These are phyloP conservation scores for Halcyon malimbica DNA, from an alignment of 2,113 vertebrate genomes.

Conservation along the genomic window DNA sequence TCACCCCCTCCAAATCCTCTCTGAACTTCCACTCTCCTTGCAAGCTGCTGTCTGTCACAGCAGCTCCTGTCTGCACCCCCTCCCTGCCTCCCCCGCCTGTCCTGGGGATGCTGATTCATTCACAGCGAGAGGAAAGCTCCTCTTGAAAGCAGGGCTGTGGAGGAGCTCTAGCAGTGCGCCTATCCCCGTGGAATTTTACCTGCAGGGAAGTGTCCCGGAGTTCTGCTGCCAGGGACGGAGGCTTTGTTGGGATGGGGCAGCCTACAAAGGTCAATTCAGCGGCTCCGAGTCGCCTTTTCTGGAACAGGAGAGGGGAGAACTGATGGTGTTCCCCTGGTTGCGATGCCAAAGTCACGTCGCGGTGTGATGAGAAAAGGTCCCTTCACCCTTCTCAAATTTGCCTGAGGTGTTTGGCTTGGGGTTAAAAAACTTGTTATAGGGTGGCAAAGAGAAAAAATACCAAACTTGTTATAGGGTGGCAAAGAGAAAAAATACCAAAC, in stretches of 20 bases:
- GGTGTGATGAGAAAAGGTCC: not conserved
- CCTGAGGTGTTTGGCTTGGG: not conserved
- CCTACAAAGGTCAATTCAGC: not conserved
- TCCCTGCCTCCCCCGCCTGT: conserved; percentile 21
- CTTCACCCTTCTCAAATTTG: not conserved
- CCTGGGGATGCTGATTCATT: conserved; percentile 69
- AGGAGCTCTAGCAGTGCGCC: not conserved
- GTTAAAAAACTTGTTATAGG: not conserved
- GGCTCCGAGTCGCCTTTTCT: not conserved
- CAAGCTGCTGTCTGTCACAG: conserved; percentile 47
- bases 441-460: not conserved
- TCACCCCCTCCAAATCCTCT: not conserved
- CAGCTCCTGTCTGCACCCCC: conserved; percentile 47
- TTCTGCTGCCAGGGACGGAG: not conserved
- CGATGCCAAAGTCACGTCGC: not conserved
- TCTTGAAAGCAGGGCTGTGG: not conserved
- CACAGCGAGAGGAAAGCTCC: conserved; percentile 42
- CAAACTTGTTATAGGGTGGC: no score
- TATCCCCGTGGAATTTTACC: not conserved
- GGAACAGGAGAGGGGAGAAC: not conserved
- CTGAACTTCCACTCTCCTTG: not conserved
- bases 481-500: no score
- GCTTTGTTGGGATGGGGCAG: not conserved
- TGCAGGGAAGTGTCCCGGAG: not conserved
- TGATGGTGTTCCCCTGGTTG: not conserved